Evolutionary conservation across 2,888 invertebrate genomes (phyloP), one percentile per base, ranked within the genome.

Genomic region (Buathra laborator): DNA sequence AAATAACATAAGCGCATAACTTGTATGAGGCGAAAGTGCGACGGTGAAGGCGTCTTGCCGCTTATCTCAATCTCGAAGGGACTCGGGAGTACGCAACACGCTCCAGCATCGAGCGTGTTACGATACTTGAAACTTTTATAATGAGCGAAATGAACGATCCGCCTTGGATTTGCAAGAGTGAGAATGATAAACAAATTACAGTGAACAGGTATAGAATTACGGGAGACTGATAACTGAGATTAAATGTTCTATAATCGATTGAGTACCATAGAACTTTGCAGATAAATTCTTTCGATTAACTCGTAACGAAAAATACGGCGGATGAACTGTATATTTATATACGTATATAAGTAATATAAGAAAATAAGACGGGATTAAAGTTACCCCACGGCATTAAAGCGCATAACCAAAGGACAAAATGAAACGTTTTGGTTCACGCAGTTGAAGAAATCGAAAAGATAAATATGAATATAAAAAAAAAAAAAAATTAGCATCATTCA

Each of bases 1-100:
- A 32, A 62, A 62, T 16, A 62, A 62, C 32, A 32, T 14, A 62
- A 32, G 32, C n/a, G 24, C 62, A 24, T 14, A 85, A 80, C 83
- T 84, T 67, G 87, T 81, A 74, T 76, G 86, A 84, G 84, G 87
- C 79, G 86, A 86, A 86, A 87, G 72, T 72, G 86, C 83, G 78
- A 76, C 70, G 5, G n/a, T 59, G 29, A 1, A 12, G 59, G n/a
- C 10, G 37, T 32, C 29, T 14, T 14, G 2, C 29, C 2, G 51
- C 37, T 62, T 62, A 62, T 62, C 62, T 62, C 37, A n/a, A 62
- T 62, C 37, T 62, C n/a, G 62, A 37, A 62, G 32, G 62, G 32
- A 62, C 37, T 51, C 62, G 12, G 29, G 62, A 14, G 37, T 62
- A 9, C n/a, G 16, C 62, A 29, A 29, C 37, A 12, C 56, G 56